phyloP scores from a whole-genome alignment of 2,888 invertebrate genomes.

The Polyommatus icarus region DNA sequence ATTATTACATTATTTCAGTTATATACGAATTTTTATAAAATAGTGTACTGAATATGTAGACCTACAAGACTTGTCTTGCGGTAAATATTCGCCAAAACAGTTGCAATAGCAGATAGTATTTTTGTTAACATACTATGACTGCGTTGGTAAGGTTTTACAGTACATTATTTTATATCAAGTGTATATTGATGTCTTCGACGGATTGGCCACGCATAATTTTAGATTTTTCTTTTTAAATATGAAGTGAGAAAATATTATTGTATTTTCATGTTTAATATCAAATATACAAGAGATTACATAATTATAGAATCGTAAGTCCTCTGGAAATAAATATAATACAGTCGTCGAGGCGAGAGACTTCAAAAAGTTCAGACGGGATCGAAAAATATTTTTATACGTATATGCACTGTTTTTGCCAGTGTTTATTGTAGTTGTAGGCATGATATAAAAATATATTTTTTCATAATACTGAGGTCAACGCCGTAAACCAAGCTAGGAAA shows the following conservation, averaged over 20 bases:
- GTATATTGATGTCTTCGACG: slow-evolving; percentile 12
- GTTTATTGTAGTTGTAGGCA: not conserved
- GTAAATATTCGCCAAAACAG: not conserved
- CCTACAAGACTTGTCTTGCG: not conserved
- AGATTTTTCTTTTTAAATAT: slow-evolving; percentile 5
- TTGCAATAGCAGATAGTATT: not conserved
- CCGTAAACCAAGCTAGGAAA: slow-evolving; percentile 13
- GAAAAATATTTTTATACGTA: slow-evolving; percentile 25
- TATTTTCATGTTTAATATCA: slow-evolving; percentile 17
- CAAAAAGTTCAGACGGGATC: slow-evolving; percentile 12
- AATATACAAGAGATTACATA: slow-evolving; percentile 25
- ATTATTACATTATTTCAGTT: slow-evolving; percentile 59
- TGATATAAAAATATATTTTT: slow-evolving; percentile 29
- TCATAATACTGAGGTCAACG: slow-evolving; percentile 28
- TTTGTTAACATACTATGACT: not conserved
- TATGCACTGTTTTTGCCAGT: not conserved
- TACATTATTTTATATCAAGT: slow-evolving; percentile 22
- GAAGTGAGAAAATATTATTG: slow-evolving; percentile 28
- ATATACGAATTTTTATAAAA: slow-evolving; percentile 38
- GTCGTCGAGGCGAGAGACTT: slow-evolving; percentile 11
- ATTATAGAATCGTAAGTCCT: not conserved
- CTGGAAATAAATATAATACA: slow-evolving; percentile 22
- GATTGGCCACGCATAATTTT: slow-evolving; percentile 25
- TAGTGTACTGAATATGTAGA: slow-evolving; percentile 18
- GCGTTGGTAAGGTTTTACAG: not conserved